Evolutionary conservation across 2,113 vertebrate genomes (phyloP), one percentile per base, ranked within the genome.

Genomic region (Larimichthys polyactis): DNA sequence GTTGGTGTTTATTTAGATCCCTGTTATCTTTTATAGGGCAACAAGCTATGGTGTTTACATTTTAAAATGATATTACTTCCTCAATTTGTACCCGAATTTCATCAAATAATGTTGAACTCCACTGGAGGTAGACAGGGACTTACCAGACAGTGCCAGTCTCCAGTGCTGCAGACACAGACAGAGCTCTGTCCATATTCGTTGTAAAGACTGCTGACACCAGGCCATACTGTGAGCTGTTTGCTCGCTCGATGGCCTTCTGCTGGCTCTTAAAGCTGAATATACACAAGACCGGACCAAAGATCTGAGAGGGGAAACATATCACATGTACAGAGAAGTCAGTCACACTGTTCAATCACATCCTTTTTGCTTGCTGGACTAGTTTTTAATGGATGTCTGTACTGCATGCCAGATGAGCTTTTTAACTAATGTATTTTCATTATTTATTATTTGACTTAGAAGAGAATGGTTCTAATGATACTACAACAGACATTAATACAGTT

Each of bases 111-210:
- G 8, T 8, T 36, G 32, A 36, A 36, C 32, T 36, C 32, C 32
- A 36, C 7, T 36, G 32, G 32, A 36, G 8, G 44, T 62, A 46
- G 62, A 43, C 48, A 11, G 72, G 58, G 3, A 79, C 96, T 95
- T 74, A 98, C 98, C 98, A 99, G 65, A 99, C 96, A 0, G 97
- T 99, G 32, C 98, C 98, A 0, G 97, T 96, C 46, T 99, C 96
- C 70, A 99, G 62, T 0, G 96, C 96, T 0, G 96, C 93, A 8
- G 98, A 97, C 43, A 98, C 66, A 0, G 91, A 95, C 85, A 99
- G 78, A 0, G 98, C 97, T 85, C 94, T 96, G 89, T 99, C 96
- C 66, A 99, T 86, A 57, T 94, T 96, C n/a, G 91, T 93, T 0
- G 98, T 99, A 94, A 99, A 99, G 70, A 98, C 96, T 0, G 97